Evolutionary conservation across 2,888 invertebrate genomes (phyloP).

Genomic region (Parnassius mnemosyne): DNA sequence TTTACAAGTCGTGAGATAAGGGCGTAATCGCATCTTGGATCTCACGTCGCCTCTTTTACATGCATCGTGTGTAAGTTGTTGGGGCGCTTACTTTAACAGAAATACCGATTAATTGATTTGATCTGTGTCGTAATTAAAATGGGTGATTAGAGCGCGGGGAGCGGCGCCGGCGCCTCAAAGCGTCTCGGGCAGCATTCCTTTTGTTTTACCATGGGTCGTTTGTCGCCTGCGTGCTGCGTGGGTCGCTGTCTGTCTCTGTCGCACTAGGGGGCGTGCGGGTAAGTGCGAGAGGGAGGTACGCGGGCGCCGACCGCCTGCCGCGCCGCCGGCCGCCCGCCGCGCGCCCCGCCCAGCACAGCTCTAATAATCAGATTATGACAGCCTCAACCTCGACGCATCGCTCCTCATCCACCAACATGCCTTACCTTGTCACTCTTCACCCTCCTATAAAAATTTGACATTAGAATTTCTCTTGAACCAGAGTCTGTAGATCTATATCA

Average conservation of each 20-base stretch:
- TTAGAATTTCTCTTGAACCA: constrained; percentile 34
- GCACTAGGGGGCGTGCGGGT: constrained; percentile 29
- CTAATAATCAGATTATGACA: constrained; percentile 80
- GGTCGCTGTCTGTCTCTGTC: constrained; percentile 46
- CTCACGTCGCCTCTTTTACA: constrained; percentile 52
- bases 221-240: constrained; percentile 73
- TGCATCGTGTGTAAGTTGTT: constrained; percentile 52
- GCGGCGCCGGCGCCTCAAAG: constrained; percentile 80
- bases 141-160: constrained; percentile 78
- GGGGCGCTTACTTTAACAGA: constrained; percentile 76
- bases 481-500: neutral
- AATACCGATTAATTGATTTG: constrained; percentile 81
- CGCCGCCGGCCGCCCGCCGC: constrained; percentile 70
- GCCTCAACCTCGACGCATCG: constrained; percentile 57
- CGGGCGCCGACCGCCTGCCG: constrained; percentile 78
- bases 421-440: constrained; percentile 64
- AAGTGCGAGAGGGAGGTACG: constrained; percentile 58
- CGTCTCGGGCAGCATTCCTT: constrained; percentile 80
- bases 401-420: constrained; percentile 36
- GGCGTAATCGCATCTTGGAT: constrained; percentile 55
- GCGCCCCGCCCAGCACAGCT: constrained; percentile 70
- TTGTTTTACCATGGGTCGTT: constrained; percentile 80
- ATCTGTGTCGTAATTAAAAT: constrained; percentile 81
- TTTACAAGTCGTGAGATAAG: constrained; percentile 51
- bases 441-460: constrained; percentile 57